Evolutionary conservation across 2,797 vertebrate genomes (phyloP).

Genomic region (Buphagus erythrorhynchus): DNA sequence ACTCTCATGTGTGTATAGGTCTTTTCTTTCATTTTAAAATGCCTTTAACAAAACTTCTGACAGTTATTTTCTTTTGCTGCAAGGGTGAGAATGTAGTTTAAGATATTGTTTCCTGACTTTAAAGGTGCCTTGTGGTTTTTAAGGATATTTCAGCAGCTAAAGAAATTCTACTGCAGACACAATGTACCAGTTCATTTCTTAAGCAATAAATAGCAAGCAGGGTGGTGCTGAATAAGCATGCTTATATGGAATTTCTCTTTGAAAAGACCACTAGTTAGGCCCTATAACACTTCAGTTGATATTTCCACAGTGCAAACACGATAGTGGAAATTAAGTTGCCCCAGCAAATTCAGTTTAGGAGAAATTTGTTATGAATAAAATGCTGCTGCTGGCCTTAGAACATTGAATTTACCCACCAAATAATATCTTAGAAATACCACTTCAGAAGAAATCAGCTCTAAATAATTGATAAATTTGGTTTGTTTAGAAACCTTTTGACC

Average conservation of each 20-base stretch:
- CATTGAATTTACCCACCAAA: conserved; percentile 95
- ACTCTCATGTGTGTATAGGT: not conserved
- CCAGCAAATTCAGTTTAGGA: conserved; percentile 83
- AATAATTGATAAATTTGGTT: conserved; percentile 97
- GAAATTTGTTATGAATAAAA: conserved; percentile 88
- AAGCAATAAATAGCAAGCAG: conserved; percentile 78
- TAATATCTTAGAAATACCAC: conserved; percentile 91
- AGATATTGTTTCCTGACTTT: conserved; percentile 74
- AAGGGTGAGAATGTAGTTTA: conserved; percentile 61
- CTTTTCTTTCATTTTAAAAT: conserved; percentile 61
- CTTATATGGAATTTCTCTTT: conserved; percentile 82
- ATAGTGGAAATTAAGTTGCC: conserved; percentile 86
- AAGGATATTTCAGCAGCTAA: conserved; percentile 62
- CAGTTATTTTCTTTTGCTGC: conserved; percentile 68
- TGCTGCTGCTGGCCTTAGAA: conserved; percentile 83
- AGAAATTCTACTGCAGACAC: conserved; percentile 70
- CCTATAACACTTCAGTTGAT: conserved; percentile 78
- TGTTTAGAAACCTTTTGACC: conserved; percentile 86
- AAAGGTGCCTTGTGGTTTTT: conserved; percentile 60
- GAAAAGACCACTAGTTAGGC: conserved; percentile 81
- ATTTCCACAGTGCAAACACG: conserved; percentile 83
- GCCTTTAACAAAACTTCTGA: conserved; percentile 71
- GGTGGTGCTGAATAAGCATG: conserved; percentile 86
- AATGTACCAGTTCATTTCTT: conserved; percentile 76
- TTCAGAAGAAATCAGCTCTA: conserved; percentile 94